phyloP scores from a whole-genome alignment of 2,797 vertebrate species.

The Paguma larvata region DNA sequence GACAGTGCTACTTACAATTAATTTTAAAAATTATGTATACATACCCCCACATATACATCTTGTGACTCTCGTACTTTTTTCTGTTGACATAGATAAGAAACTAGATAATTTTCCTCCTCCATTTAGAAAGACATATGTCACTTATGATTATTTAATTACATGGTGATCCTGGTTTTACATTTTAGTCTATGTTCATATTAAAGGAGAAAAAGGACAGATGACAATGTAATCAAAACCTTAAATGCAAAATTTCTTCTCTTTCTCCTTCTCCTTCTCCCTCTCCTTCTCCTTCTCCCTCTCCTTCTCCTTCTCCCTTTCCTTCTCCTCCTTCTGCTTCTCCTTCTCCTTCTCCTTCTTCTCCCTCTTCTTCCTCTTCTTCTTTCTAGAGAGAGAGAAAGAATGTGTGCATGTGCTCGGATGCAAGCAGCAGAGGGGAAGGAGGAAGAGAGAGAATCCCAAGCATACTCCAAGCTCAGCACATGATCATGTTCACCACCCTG shows the following conservation, averaged over 20 bases:
- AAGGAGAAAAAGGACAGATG: slow-evolving; percentile 73
- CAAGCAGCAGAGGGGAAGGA: too few species aligned
- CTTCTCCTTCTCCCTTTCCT: too few species aligned
- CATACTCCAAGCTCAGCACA: too few species aligned
- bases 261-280: too few species aligned
- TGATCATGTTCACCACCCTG: too few species aligned
- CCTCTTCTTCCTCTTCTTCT: too few species aligned
- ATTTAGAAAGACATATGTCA: slow-evolving; percentile 48
- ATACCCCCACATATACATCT: not conserved
- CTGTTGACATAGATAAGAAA: slow-evolving; percentile 69
- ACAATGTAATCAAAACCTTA: slow-evolving; percentile 53
- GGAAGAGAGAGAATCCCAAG: too few species aligned
- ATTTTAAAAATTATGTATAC: slow-evolving; percentile 29
- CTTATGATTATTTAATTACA: slow-evolving; percentile 71
- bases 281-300: too few species aligned
- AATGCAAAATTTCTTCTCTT: not conserved
- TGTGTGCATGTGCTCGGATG: too few species aligned
- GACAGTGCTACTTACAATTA: slow-evolving; percentile 30
- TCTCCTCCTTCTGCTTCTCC: too few species aligned
- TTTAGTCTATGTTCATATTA: slow-evolving; percentile 32
- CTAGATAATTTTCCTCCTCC: slow-evolving; percentile 1
- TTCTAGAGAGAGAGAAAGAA: too few species aligned
- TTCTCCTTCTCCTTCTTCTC: too few species aligned
- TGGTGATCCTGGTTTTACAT: slow-evolving; percentile 60
- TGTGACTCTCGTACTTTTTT: slow-evolving; percentile 74